A percentile compares a stretch with the other conserved stretches of the same genome.
Evolutionary conservation across 2,113 vertebrate species (phyloP).

Genomic region (Ammodytes marinus): DNA sequence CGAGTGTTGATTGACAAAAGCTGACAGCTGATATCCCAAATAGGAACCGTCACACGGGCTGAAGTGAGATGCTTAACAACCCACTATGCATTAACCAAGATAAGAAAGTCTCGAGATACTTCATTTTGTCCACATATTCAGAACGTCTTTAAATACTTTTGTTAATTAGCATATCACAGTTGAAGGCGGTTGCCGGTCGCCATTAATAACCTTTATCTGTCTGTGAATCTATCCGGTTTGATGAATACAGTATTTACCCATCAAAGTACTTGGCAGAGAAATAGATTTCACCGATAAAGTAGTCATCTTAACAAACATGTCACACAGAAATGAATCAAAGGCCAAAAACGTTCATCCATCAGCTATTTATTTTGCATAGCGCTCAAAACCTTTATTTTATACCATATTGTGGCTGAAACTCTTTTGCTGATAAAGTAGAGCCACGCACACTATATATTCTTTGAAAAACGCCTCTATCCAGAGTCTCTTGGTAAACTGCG

Average conservation of each 20-base stretch:
- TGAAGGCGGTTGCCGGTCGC: not conserved
- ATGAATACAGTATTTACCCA: not conserved
- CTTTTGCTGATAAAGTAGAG: slow-evolving; percentile 15
- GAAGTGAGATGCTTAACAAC: not conserved
- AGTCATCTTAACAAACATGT: not conserved
- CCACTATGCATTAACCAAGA: not conserved
- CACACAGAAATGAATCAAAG: not conserved
- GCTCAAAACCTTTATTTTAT: not conserved
- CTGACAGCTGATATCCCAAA: not conserved
- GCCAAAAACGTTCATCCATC: not conserved
- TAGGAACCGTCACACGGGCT: not conserved
- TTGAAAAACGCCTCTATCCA: slow-evolving; percentile 25
- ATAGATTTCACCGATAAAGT: not conserved
- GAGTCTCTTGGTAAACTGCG: slow-evolving; percentile 37
- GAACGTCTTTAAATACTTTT: not conserved
- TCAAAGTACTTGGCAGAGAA: not conserved
- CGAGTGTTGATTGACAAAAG: slow-evolving; percentile 12
- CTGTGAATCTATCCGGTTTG: not conserved
- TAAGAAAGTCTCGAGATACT: not conserved
- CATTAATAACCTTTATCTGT: slow-evolving; percentile 3
- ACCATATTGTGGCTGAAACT: not conserved
- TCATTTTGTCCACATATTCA: not conserved
- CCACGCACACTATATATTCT: slow-evolving; percentile 21
- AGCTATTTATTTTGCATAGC: slow-evolving; percentile 36
- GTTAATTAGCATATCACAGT: not conserved